phyloP scores from a whole-genome alignment of 2,797 vertebrate species.

The Gastrophryne carolinensis region DNA sequence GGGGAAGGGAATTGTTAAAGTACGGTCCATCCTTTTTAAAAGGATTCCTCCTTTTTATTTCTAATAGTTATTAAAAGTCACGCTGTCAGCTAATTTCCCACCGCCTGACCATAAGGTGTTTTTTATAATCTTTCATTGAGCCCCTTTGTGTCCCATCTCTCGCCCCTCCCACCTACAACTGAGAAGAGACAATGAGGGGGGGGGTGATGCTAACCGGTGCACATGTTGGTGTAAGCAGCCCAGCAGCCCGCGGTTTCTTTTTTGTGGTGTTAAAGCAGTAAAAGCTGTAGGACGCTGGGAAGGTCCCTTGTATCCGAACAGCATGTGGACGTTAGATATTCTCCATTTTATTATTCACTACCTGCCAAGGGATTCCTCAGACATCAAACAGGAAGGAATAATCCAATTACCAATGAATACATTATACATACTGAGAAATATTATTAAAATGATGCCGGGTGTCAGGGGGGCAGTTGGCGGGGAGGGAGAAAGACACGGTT shows the following conservation, averaged over 20 bases:
- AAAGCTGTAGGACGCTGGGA: not conserved
- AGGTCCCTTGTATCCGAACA: not conserved
- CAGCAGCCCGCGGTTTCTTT: not conserved
- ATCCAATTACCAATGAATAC: slow-evolving; percentile 32
- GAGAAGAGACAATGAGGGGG: not conserved
- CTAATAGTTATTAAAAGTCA: too few species aligned
- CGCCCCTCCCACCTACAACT: not conserved
- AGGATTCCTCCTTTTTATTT: too few species aligned
- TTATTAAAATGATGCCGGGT: slow-evolving; percentile 28
- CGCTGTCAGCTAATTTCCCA: too few species aligned
- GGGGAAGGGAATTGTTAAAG: too few species aligned
- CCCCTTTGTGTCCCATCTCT: not conserved
- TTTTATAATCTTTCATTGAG: too few species aligned
- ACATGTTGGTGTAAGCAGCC: not conserved
- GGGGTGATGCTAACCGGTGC: not conserved
- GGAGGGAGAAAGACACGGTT: not conserved
- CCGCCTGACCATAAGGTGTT: too few species aligned
- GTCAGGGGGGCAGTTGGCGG: slow-evolving; percentile 20
- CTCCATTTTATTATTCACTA: slow-evolving; percentile 15
- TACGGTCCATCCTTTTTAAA: too few species aligned
- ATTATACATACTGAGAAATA: slow-evolving; percentile 33
- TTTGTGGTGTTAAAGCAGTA: not conserved
- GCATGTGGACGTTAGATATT: slow-evolving; percentile 14
- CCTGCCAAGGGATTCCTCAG: slow-evolving; percentile 27
- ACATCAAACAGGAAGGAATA: slow-evolving; percentile 38